Evolutionary conservation across 2,797 vertebrate species (phyloP), one percentile per base, ranked within the genome.

Genomic region (Dermochelys coriacea): DNA sequence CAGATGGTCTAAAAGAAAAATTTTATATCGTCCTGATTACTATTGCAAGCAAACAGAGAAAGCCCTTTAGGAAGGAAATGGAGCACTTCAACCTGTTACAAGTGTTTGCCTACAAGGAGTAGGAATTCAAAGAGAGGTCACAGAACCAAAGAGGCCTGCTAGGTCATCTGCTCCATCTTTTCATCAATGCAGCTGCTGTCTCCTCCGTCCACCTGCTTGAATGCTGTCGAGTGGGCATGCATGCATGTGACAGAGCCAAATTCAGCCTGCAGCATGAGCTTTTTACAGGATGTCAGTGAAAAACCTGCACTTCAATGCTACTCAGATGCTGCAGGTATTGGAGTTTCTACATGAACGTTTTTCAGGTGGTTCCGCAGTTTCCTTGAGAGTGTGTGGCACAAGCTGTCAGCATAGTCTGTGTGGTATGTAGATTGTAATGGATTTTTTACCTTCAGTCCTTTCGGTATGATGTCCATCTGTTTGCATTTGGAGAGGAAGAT

Each of bases 1-100:
- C 97, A 97, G 97, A 97, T 98, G 97, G 95, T 97, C 95, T 95
- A 89, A 93, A 97, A 95, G 45, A 90, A 94, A 97, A 80, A 88
- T 93, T 94, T 93, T 90, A 97, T 93, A 94, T 95, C 86, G 78
- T 80, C 93, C 95, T 97, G 93, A 97, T 97, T 97, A 80, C 84
- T 78, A 91, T 74, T 51, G 80, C 37, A 86, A 94, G 80, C 59
- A 71, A 51, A 50, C 74, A 18, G 74, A 29, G 85, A 89, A 96
- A 86, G 87, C 94, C 86, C 89, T 90, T 95, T 96, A 91, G 94
- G 91, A 94, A 96, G 94, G 91, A 96, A 97, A 93, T 89, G 64
- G 87, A 91, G 88, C 87, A 87, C 91, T 97, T 96, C 93, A 97
- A 89, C 94, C 91, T 95, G 92, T 94, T 80, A 92, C 34, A 95